Base-by-base conservation (phyloP, 2,888 invertebrate genomes). In the Cheilosia impressa region DNA sequence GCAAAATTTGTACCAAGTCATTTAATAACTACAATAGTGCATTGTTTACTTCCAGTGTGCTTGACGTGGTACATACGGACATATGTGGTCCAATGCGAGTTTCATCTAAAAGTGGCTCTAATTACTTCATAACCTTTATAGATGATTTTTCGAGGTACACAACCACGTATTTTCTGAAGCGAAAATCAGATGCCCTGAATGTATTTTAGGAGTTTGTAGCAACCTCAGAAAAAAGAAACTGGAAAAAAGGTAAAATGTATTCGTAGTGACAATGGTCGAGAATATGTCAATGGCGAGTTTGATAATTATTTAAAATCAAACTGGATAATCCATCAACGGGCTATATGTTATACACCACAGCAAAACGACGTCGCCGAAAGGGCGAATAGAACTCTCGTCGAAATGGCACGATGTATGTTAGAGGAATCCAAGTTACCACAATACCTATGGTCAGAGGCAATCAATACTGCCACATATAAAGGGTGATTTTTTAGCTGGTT, bases 281-380 rank as follows among this genome's bases (percentile, higher is more conserved):
- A 81, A 57, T 76, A 76, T 63, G 19, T 17, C 5, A 77, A 31
- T 65, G 66, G 24, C 15, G 43, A 87, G 27, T 88, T 88, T 79
- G 50, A 73, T 6, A 57, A 10, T 22, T 87, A 53, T 78, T 72
- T 71, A n/a, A 76, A 52, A 50, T 55, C 53, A 10, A 82, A 66
- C 13, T 87, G 87, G 24, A 88, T 87, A 34, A 10, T 84, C 24
- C 88, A 88, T 47, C 84, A 87, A 72, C 78, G 71, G 34, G 78
- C 87, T 0, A 69, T 68, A 10, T 53, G 68, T 43, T 87, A 88
- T 45, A 87, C 85, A 13, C 87, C 87, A 0, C 85, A 88, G 52
- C 85, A 88, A 72, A 89, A 88, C 50, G 88, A 88, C 17, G 66
- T 87, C 6, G 87, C 88, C 5, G 88, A 89, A 47, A 77, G 87